phyloP scores from a whole-genome alignment of 2,888 invertebrate species.

The Furcula furcula region DNA sequence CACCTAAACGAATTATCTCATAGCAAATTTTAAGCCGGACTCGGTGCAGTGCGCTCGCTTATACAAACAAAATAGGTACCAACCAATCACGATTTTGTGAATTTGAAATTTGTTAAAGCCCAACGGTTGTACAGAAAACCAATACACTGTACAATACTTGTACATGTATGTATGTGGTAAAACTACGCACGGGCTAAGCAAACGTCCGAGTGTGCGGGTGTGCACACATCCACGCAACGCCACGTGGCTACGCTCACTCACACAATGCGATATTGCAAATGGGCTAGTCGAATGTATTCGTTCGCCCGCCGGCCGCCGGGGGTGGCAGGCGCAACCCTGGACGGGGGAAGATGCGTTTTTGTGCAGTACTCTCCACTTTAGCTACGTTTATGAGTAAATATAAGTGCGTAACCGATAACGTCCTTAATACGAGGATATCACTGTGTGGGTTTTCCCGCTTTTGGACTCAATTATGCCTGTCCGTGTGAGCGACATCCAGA shows the following conservation, averaged over 20 bases:
- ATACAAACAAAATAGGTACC: constrained; percentile 77
- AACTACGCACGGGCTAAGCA: constrained; percentile 78
- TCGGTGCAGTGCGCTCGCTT: constrained; percentile 55
- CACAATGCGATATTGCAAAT: constrained; percentile 79
- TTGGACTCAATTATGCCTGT: constrained; percentile 44
- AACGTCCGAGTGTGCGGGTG: constrained; percentile 50
- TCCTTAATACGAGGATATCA: constrained; percentile 38
- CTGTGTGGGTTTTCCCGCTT: constrained; percentile 39
- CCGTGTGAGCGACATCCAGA: constrained; percentile 34
- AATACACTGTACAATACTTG: no score
- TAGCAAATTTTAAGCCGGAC: constrained; percentile 59
- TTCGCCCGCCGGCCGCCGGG: constrained; percentile 64
- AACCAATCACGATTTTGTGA: constrained; percentile 80
- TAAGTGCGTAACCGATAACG: constrained; percentile 75
- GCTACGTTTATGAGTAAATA: constrained; percentile 70
- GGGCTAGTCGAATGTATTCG: constrained; percentile 81
- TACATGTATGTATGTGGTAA: constrained; percentile 56
- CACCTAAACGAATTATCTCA: constrained; percentile 71
- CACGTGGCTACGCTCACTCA: constrained; percentile 62
- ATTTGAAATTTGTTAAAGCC: constrained; percentile 80
- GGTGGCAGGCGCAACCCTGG: constrained; percentile 40
- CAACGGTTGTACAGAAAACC: constrained; percentile 75
- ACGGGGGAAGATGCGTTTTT: constrained; percentile 78
- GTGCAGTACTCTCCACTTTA: constrained; percentile 67
- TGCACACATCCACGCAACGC: constrained; percentile 35